Evolutionary conservation across 30 jellyfish, hydroid and myxozoan genomes (phyloP).

Genomic region (Aurelia coerulea): DNA sequence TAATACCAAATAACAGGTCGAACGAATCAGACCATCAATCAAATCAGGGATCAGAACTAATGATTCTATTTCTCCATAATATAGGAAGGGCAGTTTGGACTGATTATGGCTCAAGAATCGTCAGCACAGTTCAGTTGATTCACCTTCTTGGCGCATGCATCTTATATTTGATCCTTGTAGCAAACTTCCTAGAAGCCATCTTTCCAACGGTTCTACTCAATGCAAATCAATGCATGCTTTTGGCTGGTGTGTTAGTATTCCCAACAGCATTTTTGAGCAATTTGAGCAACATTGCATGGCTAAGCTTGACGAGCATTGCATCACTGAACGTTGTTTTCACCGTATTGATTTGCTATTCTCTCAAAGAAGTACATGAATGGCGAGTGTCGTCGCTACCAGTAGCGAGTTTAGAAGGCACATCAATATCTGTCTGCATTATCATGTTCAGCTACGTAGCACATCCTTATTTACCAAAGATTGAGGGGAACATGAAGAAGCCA

Average conservation of each 20-base stretch:
- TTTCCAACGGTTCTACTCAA: constrained; percentile 56
- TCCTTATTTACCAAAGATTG: constrained; percentile 85
- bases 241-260: constrained; percentile 77
- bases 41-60: too few relatives aligned
- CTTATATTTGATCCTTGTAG: constrained; percentile 69
- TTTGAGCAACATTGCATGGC: constrained; percentile 83
- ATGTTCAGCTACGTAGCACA: constrained; percentile 88
- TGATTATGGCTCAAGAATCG: constrained; percentile 70
- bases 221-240: constrained; percentile 60
- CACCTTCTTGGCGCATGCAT: constrained; percentile 90
- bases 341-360: constrained; percentile 46
- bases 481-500: constrained; percentile 77
- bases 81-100: constrained; percentile 82
- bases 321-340: constrained; percentile 62
- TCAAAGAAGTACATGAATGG: constrained; percentile 55
- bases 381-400: constrained; percentile 45
- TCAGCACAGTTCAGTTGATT: constrained; percentile 67
- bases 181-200: constrained; percentile 67
- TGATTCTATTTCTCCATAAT: neutral
- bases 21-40: too few relatives aligned
- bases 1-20: too few relatives aligned
- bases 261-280: constrained; percentile 83
- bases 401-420: constrained; percentile 64
- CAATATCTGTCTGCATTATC: constrained; percentile 76
- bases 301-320: constrained; percentile 74